Conservation (phyloP, 1,140 invertebrate genomes). For the Lucilia sericata region DNA sequence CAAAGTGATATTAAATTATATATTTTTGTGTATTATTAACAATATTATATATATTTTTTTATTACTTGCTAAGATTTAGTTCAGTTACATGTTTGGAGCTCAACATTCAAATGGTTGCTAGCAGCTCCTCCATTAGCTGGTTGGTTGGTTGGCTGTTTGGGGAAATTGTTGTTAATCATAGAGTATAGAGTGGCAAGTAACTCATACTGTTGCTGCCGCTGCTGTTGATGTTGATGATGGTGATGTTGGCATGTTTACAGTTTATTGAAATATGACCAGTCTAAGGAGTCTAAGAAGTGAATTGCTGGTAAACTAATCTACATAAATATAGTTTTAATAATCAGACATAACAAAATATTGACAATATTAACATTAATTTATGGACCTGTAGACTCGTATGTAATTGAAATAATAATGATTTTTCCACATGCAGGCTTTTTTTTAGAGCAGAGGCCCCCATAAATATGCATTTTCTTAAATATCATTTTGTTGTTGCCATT, state of each 20-base stretch:
- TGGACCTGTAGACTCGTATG: no score
- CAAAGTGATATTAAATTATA: slow-evolving; percentile 25
- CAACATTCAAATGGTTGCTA: neutral
- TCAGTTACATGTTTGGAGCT: neutral
- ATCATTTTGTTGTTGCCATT: neutral
- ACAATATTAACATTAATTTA: slow-evolving; percentile 1
- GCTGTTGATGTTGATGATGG: neutral
- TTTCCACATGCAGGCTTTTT: neutral
- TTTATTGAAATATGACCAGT: neutral
- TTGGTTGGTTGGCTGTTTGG: neutral
- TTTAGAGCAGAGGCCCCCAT: no score
- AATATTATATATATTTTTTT: neutral
- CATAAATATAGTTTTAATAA: neutral
- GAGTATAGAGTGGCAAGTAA: neutral
- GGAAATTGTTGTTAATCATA: slow-evolving; percentile 12
- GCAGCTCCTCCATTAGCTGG: no score
- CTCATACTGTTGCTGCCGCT: neutral
- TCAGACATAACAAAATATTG: neutral
- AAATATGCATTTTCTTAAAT: neutral
- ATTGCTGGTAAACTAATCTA: neutral
- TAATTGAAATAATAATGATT: neutral
- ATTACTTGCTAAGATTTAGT: neutral
- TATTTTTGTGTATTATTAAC: slow-evolving; percentile 8
- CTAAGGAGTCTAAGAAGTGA: neutral
- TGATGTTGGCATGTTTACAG: neutral